Base-by-base conservation (phyloP, 2,797 vertebrate species). In the Ambastaia sidthimunki region DNA sequence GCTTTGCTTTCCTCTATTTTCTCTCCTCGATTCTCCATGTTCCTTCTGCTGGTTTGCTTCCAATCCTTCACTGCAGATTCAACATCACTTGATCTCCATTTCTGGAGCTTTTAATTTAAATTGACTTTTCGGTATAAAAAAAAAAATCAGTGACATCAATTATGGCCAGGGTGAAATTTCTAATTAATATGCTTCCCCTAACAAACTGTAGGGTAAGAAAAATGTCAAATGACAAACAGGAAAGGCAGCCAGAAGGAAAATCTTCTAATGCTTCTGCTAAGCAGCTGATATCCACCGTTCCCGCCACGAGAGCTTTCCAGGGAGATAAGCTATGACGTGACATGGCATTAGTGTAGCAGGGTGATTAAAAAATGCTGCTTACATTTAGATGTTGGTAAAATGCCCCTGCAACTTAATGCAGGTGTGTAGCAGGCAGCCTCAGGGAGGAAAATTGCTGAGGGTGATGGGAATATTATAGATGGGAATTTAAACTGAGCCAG, bases 61-160 rank as follows among this genome's bases (percentile, higher is more conserved):
- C 23, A 7, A 55, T 74, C 63, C 23, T 80, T 84, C 81, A 16
- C 3, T 15, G 13, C 78, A 83, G 78, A 50, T 87, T 84, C 81
- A 74, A 83, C 87, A 87, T 82, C 84, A 85, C 86, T 89, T 86
- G 82, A 72, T 81, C 68, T 72, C 62, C 52, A n/a, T n/a, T 63
- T 83, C 85, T 84, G 85, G 82, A 82, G 71, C 63, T 83, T 3
- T 12, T 82, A 88, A 92, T 92, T 89, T 91, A 88, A 88, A 92
- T 87, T 90, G 90, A 91, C 91, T 93, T 88, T 89, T 91, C 88
- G 90, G 91, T 92, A 88, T 85, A 37, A 41, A 11, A 28, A 28
- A 82, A 81, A 83, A 89, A 88, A 91, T 92, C 89, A 84, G 92
- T 91, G 86, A 84, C 85, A 68, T 92, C 91, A 90, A 88, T 93